Conservation (phyloP, 2,888 invertebrate species). For the Aleiodes testaceus region DNA sequence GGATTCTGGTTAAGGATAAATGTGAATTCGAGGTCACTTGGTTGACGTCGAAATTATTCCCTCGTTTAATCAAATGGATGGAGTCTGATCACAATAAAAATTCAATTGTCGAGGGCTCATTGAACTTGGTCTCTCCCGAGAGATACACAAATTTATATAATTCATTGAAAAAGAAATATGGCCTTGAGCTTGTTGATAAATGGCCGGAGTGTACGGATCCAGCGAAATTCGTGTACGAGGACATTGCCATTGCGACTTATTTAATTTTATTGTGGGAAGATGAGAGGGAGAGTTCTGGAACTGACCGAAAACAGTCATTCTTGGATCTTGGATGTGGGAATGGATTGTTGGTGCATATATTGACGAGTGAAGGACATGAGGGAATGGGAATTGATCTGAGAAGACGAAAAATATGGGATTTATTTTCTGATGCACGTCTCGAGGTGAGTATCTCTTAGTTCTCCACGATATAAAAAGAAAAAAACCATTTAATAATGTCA, state of each 20-base stretch:
- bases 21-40: constrained; percentile 69
- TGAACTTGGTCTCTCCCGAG: constrained; percentile 80
- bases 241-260: constrained; percentile 94
- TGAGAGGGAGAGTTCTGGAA: constrained; percentile 72
- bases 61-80: constrained; percentile 80
- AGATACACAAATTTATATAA: constrained; percentile 83
- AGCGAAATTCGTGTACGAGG: constrained; percentile 95
- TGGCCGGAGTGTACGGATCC: constrained; percentile 97
- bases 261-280: constrained; percentile 86
- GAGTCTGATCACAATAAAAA: constrained; percentile 67
- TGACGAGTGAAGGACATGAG: constrained; percentile 86
- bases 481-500: too few species aligned
- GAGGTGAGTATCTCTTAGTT: constrained; percentile 74
- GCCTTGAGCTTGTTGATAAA: constrained; percentile 81
- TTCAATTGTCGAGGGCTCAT: constrained; percentile 72
- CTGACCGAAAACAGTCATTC: constrained; percentile 78
- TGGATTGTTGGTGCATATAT: constrained; percentile 91
- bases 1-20: constrained; percentile 43
- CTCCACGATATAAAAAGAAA: too few species aligned
- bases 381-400: constrained; percentile 91
- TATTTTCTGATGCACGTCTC: constrained; percentile 80
- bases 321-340: constrained; percentile 98
- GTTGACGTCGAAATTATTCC: constrained; percentile 76
- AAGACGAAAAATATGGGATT: constrained; percentile 90
- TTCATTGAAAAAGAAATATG: constrained; percentile 85